These are phyloP conservation scores for Craniophora ligustri DNA, from an alignment of 2,888 invertebrate genomes.

Conservation along the genomic window DNA sequence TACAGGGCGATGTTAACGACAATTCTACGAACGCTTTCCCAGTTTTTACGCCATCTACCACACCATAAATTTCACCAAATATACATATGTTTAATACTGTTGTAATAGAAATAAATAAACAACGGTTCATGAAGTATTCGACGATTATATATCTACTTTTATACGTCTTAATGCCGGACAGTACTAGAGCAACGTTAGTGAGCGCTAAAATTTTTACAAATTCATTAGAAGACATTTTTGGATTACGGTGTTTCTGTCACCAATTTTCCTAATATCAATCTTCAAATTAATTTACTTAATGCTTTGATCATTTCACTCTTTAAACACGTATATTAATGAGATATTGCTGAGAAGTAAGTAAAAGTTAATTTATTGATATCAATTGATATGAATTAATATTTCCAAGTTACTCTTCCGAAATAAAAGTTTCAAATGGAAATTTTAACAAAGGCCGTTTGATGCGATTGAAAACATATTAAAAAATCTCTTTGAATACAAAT, in stretches of 20 bases:
- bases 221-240: constrained; percentile 19
- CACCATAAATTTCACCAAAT: constrained; percentile 67
- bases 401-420: background rate
- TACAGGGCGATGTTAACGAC: constrained; percentile 67
- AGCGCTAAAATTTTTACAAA: constrained; percentile 62
- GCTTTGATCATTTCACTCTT: background rate
- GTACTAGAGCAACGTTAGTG: constrained; percentile 59
- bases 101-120: constrained; percentile 63
- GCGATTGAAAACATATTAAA: background rate
- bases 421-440: background rate
- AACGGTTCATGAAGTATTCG: constrained; percentile 49
- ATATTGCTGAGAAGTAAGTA: no score
- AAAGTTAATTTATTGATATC: no score
- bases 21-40: constrained; percentile 68
- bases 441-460: background rate
- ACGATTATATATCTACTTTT: constrained; percentile 23
- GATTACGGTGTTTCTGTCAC: no score
- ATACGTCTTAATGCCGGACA: constrained; percentile 67
- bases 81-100: constrained; percentile 66
- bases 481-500: constrained; percentile 34
- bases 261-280: no score
- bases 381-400: background rate
- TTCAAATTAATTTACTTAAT: no score
- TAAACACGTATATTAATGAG: no score
- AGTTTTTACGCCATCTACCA: constrained; percentile 62